Base-by-base conservation (phyloP, 2,113 vertebrate species). In the Melanerpes aurifrons region DNA sequence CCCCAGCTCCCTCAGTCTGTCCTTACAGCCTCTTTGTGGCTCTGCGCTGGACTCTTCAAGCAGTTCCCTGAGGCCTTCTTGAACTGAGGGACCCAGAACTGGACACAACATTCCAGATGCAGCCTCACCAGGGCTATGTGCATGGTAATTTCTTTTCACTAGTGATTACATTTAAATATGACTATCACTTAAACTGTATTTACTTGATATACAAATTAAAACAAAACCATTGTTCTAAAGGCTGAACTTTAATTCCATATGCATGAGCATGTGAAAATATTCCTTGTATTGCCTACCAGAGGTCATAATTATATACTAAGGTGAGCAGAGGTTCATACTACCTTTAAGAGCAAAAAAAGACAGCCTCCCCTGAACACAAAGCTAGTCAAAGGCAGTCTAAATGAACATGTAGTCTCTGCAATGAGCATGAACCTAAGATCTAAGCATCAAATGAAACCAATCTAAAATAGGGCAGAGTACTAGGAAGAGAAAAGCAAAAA, bases 401-500 rank as follows among this genome's bases (percentile, higher is more conserved):
- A 89, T 79, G 24, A 28, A 86, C 92, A 76, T 3, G 16, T 15
- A 13, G 63, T n/a, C 37, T 82, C 64, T 58, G 32, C 84, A 88
- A 57, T 4, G 3, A 90, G 14, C 20, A 62, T 2, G 15, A 84
- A 64, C 1, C 83, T 58, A 26, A 66, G 17, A 82, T 58, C 43
- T 57, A 20, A 6, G 24, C 32, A 83, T 40, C 62, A 69, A 95
- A 94, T 35, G 25, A 89, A 92, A 86, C 28, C 16, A 31, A 25
- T 45, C 40, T 64, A 86, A 96, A 94, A 35, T 3, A 77, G 16
- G 50, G 40, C 85, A 88, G 80, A 88, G 80, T 19, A 69, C 29
- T 43, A 59, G 19, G 31, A 67, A 5, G 43, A 92, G 26, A 81
- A 95, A 88, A 90, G 86, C 54, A 48, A 91, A 53, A 94, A 91